Base-by-base conservation (phyloP, 2,113 vertebrate species). In the Abramis brama region DNA sequence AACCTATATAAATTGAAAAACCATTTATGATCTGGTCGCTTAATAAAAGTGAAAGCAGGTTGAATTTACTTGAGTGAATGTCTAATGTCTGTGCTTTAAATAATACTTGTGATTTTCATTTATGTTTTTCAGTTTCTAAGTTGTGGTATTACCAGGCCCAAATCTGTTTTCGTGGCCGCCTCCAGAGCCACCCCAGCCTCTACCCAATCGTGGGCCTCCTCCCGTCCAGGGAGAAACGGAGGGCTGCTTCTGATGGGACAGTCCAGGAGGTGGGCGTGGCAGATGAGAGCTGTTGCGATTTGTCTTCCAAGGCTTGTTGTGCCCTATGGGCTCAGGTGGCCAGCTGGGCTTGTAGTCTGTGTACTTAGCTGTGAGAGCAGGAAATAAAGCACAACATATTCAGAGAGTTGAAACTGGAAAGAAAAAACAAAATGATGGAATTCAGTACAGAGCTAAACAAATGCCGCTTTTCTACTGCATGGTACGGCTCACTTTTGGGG, bases 271-370 rank as follows among this genome's bases (percentile, higher is more conserved):
- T 3, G 98, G 96, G 87, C 95, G 96, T 94, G 97, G 96, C 92
- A 98, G 93, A 94, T 97, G 95, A 93, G 96, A 96, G 96, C 95
- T 96, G 96, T 97, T 97, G 87, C 97, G 97, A 94, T 94, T 97
- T 94, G 97, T 96, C 95, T 98, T 99, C 98, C 98, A 99, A 93
- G 96, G 97, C 95, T 98, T 99, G 94, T 96, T 97, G 95, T 98
- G 98, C 96, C 98, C 98, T 88, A 99, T 99, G 90, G 98, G 98
- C 92, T 99, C 98, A 91, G 98, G 98, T 91, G 98, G 97, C 98
- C 98, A 99, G 91, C 97, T 97, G 93, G 96, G 97, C 96, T 99
- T 99, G 91, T 97, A 99, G 94, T 99, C 98, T 92, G 95, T 94
- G 95, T 98, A 99, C 95, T 99, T 99, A 96, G 95, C 98, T 98